Base-by-base conservation (phyloP, 2,888 invertebrate species). In the Pocota personata region DNA sequence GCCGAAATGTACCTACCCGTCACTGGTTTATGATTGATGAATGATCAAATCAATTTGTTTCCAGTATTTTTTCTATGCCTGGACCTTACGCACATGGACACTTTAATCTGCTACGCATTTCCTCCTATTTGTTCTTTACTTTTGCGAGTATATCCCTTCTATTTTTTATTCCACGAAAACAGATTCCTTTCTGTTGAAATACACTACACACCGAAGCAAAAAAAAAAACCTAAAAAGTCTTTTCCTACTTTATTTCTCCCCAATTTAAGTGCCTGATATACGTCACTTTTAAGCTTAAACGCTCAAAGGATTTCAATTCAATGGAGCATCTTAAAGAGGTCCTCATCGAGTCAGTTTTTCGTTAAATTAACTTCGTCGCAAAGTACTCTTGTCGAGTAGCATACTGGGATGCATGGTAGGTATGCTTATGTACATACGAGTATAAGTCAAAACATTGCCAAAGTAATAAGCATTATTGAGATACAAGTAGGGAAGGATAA, bases 321-420 rank as follows among this genome's bases (percentile, higher is more conserved):
- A 73, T 79, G 35, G 48, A 27, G 48, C 37, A 35, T 21, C 48
- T 64, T 60, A 52, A 67, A 78, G 76, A 52, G 69, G 50, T 62
- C 48, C 79, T 79, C 55, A 69, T 75, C 60, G 57, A 84, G 69
- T 79, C 69, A 62, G 79, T 69, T 79, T 79, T 64, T 75, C 73
- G 67, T 84, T 64, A 79, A 84, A 84, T 75, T 84, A 79, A 73
- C 82, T 77, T 66, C 69, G 55, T 73, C 73, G 48, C 67, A 78
- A 60, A 73, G 79, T 69, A 66, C 57, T 43, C 58, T 7, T 14
- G 40, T 50, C 43, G 19, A 57, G n/a, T 16, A 21, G n/a, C 30
- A 43, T 62, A 35, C 43, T 46, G 30, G 52, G 8, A 60, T 19
- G 12, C 30, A 55, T 50, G 5, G 32, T 21, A 40, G 32, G 4